Evolutionary conservation across 1,140 invertebrate species (phyloP).

Genomic region (Drusus annulatus): DNA sequence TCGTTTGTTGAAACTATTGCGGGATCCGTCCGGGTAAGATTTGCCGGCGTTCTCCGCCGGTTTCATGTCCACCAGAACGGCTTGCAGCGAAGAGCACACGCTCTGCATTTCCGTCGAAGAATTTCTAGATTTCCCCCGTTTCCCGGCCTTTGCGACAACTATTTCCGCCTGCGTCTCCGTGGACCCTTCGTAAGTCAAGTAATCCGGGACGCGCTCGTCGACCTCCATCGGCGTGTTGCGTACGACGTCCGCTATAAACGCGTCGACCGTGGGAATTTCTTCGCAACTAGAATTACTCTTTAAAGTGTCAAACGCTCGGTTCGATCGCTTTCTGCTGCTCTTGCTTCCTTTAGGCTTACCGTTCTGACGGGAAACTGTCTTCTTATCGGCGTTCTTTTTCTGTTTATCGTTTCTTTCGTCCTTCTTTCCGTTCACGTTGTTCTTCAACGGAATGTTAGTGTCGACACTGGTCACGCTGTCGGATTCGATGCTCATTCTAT

Average conservation of each 20-base stretch:
- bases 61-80: slow-evolving; percentile 65
- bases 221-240: background rate
- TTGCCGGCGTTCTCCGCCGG: slow-evolving; percentile 65
- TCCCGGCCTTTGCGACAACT: background rate
- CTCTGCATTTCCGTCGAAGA: slow-evolving; percentile 26
- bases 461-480: slow-evolving; percentile 64
- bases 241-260: background rate
- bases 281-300: slow-evolving; percentile 42
- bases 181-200: slow-evolving; percentile 15
- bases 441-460: slow-evolving; percentile 27
- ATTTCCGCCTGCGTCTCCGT: background rate
- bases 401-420: slow-evolving; percentile 2
- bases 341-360: slow-evolving; percentile 25
- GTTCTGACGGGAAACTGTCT: slow-evolving; percentile 2
- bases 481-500: slow-evolving; percentile 60
- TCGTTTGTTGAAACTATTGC: slow-evolving; percentile 61
- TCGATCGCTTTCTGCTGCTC: slow-evolving; percentile 8
- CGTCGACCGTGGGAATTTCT: background rate
- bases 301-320: slow-evolving; percentile 2
- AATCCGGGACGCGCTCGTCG: background rate
- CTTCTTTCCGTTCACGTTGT: background rate
- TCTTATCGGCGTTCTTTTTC: slow-evolving; percentile 24
- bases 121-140: background rate
- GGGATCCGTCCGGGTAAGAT: slow-evolving; percentile 69
- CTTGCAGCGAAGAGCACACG: slow-evolving; percentile 61